phyloP scores from a whole-genome alignment of 2,797 vertebrate genomes.

The Acanthornis magna region DNA sequence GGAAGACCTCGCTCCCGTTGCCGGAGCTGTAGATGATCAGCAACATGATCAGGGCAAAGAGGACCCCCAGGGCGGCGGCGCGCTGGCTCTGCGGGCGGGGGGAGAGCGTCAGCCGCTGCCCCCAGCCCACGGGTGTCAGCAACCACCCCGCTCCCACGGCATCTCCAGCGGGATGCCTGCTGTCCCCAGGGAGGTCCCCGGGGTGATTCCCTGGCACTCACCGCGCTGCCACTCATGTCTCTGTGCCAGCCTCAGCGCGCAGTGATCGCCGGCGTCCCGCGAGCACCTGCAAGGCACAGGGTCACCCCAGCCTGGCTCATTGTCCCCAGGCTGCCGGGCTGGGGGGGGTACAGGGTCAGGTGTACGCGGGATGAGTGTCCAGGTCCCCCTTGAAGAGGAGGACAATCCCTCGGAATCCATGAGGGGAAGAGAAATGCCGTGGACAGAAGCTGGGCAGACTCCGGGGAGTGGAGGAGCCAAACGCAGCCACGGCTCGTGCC shows the following conservation, averaged over 20 bases:
- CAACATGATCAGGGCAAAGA: constrained; percentile 89
- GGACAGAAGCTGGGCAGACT: background rate
- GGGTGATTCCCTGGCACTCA: background rate
- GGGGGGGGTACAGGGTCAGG: background rate
- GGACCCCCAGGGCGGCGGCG: constrained; percentile 83
- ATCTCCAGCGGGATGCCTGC: background rate
- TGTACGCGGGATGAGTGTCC: accelerated
- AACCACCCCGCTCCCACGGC: accelerated
- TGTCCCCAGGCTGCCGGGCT: accelerated
- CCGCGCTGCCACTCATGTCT: constrained; percentile 77
- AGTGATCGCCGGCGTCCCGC: background rate
- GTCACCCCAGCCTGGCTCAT: background rate
- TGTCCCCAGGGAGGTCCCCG: background rate
- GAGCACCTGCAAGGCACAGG: constrained; percentile 55
- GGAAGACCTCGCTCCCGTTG: constrained; percentile 78
- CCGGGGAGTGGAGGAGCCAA: accelerated
- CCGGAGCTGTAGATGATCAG: constrained; percentile 94
- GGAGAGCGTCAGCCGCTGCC: background rate
- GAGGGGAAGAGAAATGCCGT: accelerated
- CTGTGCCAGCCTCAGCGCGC: background rate
- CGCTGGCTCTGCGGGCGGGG: constrained; percentile 78
- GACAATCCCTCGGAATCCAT: accelerated
- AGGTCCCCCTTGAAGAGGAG: background rate
- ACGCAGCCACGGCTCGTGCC: accelerated
- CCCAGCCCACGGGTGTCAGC: background rate